phyloP scores from a whole-genome alignment of 2,113 vertebrate species.

The Anoura caudifer region DNA sequence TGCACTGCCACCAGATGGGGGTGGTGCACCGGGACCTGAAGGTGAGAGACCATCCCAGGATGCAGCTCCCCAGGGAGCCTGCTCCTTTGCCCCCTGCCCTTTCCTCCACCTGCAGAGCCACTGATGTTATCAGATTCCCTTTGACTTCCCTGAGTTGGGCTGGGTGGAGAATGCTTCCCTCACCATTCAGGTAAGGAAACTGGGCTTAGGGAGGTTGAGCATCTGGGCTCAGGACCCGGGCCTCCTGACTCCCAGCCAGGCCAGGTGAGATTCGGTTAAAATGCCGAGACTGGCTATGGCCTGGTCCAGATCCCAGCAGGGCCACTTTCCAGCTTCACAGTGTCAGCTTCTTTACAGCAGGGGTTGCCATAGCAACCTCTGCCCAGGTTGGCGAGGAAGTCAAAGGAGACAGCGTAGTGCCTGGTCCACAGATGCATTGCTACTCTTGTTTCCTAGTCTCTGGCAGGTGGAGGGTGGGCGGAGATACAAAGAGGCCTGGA shows the following conservation, averaged over 20 bases:
- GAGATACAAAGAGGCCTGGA: neutral
- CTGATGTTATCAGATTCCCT: neutral
- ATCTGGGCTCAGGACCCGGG: neutral
- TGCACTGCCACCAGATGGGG: constrained; percentile 92
- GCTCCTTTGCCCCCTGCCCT: neutral
- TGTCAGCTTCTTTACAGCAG: neutral
- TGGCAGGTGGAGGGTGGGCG: neutral
- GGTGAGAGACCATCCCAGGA: constrained; percentile 69
- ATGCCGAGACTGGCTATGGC: accelerated
- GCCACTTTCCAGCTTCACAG: neutral
- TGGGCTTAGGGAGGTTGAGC: neutral
- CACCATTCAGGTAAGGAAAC: neutral
- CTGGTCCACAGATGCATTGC: accelerated
- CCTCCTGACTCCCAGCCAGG: neutral
- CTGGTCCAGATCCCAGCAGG: neutral
- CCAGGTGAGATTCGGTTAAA: neutral
- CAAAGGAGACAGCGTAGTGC: neutral
- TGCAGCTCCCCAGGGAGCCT: accelerated
- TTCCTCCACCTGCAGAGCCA: neutral
- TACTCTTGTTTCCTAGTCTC: neutral
- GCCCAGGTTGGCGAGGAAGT: neutral
- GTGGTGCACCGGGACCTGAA: constrained; percentile 91
- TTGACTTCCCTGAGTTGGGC: neutral
- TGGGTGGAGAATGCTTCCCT: neutral
- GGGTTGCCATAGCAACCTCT: constrained; percentile 23